Percentiles rank a stretch among this genome's conserved stretches.
Evolutionary conservation across 2,888 invertebrate genomes (phyloP).

Genomic region (Tetanocera ferruginea): DNA sequence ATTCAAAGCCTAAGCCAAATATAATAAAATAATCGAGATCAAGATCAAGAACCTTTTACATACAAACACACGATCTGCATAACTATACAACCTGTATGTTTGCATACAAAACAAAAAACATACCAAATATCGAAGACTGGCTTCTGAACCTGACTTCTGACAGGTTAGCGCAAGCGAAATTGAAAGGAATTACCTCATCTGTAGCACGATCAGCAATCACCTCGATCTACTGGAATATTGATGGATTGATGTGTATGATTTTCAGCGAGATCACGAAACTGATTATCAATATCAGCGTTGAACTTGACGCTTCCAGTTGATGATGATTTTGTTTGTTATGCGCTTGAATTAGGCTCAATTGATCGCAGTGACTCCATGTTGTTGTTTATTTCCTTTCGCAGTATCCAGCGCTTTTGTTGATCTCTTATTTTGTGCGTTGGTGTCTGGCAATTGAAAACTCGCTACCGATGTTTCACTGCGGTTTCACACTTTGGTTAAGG

Average conservation of each 20-base stretch:
- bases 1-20: conserved; percentile 4
- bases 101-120: not conserved
- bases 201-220: conserved; percentile 37
- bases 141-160: conserved; percentile 49
- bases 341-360: conserved; percentile 30
- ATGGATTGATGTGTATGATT: not conserved
- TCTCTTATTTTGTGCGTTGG: conserved; percentile 31
- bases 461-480: conserved; percentile 69
- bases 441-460: conserved; percentile 50
- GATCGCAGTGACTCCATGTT: conserved; percentile 16
- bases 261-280: conserved; percentile 32
- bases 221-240: not conserved
- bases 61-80: not conserved
- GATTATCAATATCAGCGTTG: conserved; percentile 38
- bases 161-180: conserved; percentile 45
- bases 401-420: not conserved
- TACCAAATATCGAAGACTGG: conserved; percentile 44
- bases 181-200: conserved; percentile 52
- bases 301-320: conserved; percentile 40
- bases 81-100: not conserved
- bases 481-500: conserved; percentile 69
- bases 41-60: conserved; percentile 36
- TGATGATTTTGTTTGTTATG: conserved; percentile 32
- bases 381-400: not conserved
- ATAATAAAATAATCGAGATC: conserved; percentile 22